These are phyloP conservation scores for Autographa pulchrina DNA, from an alignment of 2,888 invertebrate species.

Conservation along the genomic window DNA sequence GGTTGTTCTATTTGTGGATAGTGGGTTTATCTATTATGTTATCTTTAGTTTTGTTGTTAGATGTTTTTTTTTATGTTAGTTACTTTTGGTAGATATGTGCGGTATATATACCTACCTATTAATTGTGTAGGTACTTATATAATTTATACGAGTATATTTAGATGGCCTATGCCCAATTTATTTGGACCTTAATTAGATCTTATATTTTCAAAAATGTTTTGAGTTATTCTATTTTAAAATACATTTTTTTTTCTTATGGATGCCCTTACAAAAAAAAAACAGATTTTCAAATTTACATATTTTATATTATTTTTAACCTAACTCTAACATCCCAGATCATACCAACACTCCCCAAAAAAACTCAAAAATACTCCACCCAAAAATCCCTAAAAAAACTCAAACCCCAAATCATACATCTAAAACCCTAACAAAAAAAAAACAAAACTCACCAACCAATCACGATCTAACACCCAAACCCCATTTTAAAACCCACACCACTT, in stretches of 20 bases:
- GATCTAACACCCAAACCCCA: constrained; percentile 37
- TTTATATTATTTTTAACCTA: no score
- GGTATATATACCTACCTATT: no score
- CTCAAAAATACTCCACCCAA: neutral
- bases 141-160: no score
- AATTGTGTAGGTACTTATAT: no score
- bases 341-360: neutral
- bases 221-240: no score
- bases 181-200: no score
- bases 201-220: no score
- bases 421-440: neutral
- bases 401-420: neutral
- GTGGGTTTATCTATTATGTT: constrained; percentile 24
- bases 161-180: no score
- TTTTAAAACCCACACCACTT: constrained; percentile 33
- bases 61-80: neutral
- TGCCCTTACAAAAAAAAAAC: no score
- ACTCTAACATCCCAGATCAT: no score
- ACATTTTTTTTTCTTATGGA: no score
- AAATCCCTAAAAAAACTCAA: neutral
- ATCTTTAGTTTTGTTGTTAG: neutral
- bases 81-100: neutral
- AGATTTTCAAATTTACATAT: no score
- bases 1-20: constrained; percentile 37
- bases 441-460: constrained; percentile 33